A percentile compares a stretch with the other conserved stretches of the same genome.
These are phyloP conservation scores for Metopolophium dirhodum DNA, from an alignment of 1,140 invertebrate species.

Conservation along the genomic window DNA sequence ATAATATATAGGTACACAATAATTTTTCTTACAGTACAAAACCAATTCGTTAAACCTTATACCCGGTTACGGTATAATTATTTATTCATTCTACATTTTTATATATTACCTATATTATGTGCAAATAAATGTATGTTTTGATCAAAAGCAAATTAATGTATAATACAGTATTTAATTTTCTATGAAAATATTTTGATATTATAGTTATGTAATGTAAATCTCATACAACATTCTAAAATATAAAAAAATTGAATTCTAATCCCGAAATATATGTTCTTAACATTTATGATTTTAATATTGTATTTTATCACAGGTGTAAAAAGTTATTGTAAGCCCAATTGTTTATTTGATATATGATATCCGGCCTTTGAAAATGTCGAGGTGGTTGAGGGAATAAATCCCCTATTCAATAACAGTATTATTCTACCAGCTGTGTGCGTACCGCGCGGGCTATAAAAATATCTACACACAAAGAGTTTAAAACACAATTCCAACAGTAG, in stretches of 20 bases:
- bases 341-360: constrained; percentile 50
- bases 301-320: constrained; percentile 50
- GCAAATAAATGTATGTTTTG: not conserved
- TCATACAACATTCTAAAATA: not conserved
- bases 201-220: not conserved
- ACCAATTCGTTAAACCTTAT: not conserved
- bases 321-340: constrained; percentile 31
- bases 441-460: not conserved
- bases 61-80: not conserved
- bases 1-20: not conserved
- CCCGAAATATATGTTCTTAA: not conserved
- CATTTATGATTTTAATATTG: not conserved
- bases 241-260: not conserved
- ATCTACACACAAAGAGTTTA: not conserved
- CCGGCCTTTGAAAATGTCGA: constrained; percentile 40
- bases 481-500: constrained; percentile 13
- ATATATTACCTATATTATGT: not conserved
- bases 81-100: not conserved
- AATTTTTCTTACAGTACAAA: not conserved
- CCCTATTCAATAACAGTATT: constrained; percentile 3
- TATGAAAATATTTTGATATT: not conserved
- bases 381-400: constrained; percentile 1
- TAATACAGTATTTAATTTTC: not conserved
- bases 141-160: not conserved
- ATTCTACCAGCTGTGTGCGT: constrained; percentile 24